phyloP scores from a whole-genome alignment of 2,113 vertebrate genomes.

The Tragulus kanchil region DNA sequence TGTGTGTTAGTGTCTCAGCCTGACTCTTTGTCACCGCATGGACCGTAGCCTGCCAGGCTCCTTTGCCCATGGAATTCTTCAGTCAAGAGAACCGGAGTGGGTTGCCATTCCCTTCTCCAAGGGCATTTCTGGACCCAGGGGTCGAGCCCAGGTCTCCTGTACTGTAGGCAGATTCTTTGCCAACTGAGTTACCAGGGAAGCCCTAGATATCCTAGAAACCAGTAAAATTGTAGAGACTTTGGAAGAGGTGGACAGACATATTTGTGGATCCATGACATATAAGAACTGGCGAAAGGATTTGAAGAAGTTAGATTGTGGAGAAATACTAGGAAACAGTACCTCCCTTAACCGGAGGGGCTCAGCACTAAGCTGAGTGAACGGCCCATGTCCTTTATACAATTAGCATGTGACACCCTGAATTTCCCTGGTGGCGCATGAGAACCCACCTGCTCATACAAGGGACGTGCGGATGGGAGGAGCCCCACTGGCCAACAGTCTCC shows the following conservation, averaged over 20 bases:
- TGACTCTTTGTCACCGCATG: too few species aligned
- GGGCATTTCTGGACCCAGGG: too few species aligned
- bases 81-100: too few species aligned
- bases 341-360: neutral
- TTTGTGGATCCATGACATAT: neutral
- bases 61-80: too few species aligned
- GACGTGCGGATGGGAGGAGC: neutral
- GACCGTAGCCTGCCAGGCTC: too few species aligned
- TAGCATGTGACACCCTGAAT: neutral
- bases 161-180: too few species aligned
- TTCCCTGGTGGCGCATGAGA: neutral
- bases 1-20: too few species aligned
- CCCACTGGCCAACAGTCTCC: neutral
- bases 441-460: neutral
- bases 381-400: neutral
- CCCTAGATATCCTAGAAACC: neutral
- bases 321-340: neutral
- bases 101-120: too few species aligned
- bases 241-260: neutral
- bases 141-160: too few species aligned
- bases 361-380: neutral
- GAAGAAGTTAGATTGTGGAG: neutral
- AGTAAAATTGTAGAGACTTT: constrained; percentile 5
- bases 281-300: neutral
- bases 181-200: too few species aligned